Percentiles rank a stretch among this genome's conserved stretches.
Evolutionary conservation across 2,113 vertebrate genomes (phyloP).

Genomic region (Ahaetulla prasina): DNA sequence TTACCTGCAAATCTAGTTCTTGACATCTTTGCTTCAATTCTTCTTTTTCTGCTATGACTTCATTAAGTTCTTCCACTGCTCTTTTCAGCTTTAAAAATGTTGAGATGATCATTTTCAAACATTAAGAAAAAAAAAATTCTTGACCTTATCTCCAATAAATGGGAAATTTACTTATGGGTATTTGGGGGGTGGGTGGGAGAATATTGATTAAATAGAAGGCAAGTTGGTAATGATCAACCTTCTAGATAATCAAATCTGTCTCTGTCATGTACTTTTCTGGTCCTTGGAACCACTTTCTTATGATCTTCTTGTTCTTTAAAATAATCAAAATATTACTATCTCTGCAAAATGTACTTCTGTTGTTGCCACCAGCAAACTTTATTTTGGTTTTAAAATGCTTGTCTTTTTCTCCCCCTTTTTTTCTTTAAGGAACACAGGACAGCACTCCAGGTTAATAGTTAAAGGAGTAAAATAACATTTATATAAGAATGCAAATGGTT

Average conservation of each 20-base stretch:
- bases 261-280: not conserved
- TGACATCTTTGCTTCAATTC: conserved; percentile 88
- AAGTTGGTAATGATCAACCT: not conserved
- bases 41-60: conserved; percentile 83
- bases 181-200: not conserved
- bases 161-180: not conserved
- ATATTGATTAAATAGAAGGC: not conserved
- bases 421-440: not conserved
- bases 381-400: not conserved
- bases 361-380: not conserved
- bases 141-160: not conserved
- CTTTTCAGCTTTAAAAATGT: conserved; percentile 80
- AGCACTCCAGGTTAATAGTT: not conserved
- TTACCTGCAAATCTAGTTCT: conserved; percentile 92
- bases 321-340: not conserved
- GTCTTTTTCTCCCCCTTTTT: not conserved
- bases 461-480: not conserved
- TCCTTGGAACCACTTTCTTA: not conserved
- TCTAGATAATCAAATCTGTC: not conserved
- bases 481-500: not conserved
- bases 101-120: not conserved
- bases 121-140: not conserved
- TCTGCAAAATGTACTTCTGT: not conserved
- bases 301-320: not conserved
- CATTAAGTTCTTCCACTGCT: conserved; percentile 80